Evolutionary conservation across 1,140 invertebrate genomes (phyloP), one percentile per base, ranked within the genome.

Genomic region (Drosophila santomea): DNA sequence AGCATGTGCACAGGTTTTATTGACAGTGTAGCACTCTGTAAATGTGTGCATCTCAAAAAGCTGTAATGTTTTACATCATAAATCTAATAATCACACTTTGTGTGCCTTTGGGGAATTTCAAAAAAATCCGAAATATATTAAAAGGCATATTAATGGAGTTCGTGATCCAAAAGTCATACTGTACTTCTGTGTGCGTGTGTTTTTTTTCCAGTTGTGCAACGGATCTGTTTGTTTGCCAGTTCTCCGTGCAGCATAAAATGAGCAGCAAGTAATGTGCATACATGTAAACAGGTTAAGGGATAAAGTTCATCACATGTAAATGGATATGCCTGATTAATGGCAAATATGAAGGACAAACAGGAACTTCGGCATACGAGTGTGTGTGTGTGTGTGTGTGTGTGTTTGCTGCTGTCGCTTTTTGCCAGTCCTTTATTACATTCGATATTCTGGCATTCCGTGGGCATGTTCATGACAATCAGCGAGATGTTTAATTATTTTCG

Each of bases 251-350:
- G 63, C 54, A 59, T 52, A 59, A 82, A 78, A 68, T 81, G 79
- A 81, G 61, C 78, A 80, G 56, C 66, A 52, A 76, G 62, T 76
- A 76, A 76, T 76, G 68, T 76, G 60, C 74, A 76, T 76, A 67
- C 74, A 76, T 76, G 62, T 76, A 76, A 68, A 76, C 73, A 75
- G 73, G 73, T 75, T 75, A 75, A 76, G 62, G 73, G 61, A 76
- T 76, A 75, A 75, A 75, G 61, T 66, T 76, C 72, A 47, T 76
- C 52, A 67, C 73, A 59, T 58, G 71, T 62, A 74, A 63, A 64
- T 74, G 71, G 69, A 74, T 73, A 61, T 52, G 50, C 48, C 69
- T 73, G 55, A 73, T 73, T 74, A 74, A 74, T 74, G 68, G 68
- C 68, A 74, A 74, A 74, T 52, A 62, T 45, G 54, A 55, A 23